Base-by-base conservation (phyloP, 2,797 vertebrate species). In the Acipenser oxyrinchus region DNA sequence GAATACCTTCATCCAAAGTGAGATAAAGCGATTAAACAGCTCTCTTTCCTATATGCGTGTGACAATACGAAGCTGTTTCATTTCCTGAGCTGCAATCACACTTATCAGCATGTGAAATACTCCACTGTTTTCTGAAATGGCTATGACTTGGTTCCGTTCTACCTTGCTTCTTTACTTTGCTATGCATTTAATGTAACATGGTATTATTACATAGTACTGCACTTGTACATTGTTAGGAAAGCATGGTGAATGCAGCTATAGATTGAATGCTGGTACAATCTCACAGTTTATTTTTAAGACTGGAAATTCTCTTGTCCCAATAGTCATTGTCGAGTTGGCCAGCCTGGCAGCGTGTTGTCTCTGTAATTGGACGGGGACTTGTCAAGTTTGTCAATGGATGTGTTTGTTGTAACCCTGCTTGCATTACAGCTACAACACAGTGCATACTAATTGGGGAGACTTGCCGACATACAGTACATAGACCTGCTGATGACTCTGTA, bases 21-120 rank as follows among this genome's bases (percentile, higher is more conserved):
- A 63, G 52, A 52, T 6, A 48, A 68, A 51, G 59, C 53, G 63
- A 63, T 63, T 68, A 63, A 63, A 68, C 52, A 51, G 37, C 48
- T 68, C 11, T 23, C 49, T 51, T 49, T 37, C 12, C 2, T n/a
- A 7, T 11, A 58, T 58, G 4, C 12, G 53, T 65, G 10, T 55
- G 50, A 59, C 50, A 69, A 65, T 60, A 12, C 49, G 50, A 62
- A 50, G 15, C 64, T 68, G 66, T 60, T 52, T 60, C 15, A 53
- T 66, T 66, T 13, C 12, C 37, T 65, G 51, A 59, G 53, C 63
- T 65, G n/a, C 64, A 11, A 52, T 68, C 50, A 63, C 13, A 37
- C 51, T 52, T 68, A 68, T 55, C 18, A 57, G 63, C 52, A 51
- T 68, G 61, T 15, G 48, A 68, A 15, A 37, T 37, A 37, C 23